phyloP scores from a whole-genome alignment of 2,888 invertebrate genomes.

The Cephonodes hylas region DNA sequence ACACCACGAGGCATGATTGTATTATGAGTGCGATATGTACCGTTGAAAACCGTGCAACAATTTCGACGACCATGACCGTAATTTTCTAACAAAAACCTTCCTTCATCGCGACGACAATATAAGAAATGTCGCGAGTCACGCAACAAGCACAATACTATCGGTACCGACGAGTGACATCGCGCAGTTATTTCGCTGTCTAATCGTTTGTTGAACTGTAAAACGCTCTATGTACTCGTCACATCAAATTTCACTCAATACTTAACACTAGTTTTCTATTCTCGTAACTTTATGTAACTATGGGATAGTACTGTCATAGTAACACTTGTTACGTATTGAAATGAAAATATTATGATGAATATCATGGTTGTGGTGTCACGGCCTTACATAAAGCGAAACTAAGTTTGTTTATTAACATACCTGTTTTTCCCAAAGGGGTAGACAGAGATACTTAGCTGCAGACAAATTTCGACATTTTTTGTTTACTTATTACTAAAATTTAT shows the following conservation, averaged over 20 bases:
- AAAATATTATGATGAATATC: not conserved
- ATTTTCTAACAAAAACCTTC: not conserved
- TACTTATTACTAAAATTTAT: too few relatives aligned
- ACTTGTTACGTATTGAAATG: not conserved
- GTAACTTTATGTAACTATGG: not conserved
- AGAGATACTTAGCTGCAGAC: too few relatives aligned
- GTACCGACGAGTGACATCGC: slow-evolving; percentile 28
- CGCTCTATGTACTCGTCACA: slow-evolving; percentile 29
- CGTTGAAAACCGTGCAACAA: too few relatives aligned
- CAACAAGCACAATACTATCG: slow-evolving; percentile 25
- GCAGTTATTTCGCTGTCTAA: slow-evolving; percentile 32
- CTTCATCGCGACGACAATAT: not conserved
- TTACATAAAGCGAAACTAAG: too few relatives aligned
- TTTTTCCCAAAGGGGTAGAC: too few relatives aligned
- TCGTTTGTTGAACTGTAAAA: slow-evolving; percentile 31
- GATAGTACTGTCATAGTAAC: not conserved
- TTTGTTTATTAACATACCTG: too few relatives aligned
- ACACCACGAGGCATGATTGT: too few relatives aligned
- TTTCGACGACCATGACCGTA: not conserved
- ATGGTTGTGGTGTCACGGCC: too few relatives aligned
- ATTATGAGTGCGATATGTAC: too few relatives aligned
- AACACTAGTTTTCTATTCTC: slow-evolving; percentile 21
- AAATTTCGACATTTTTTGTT: too few relatives aligned
- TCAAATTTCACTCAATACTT: slow-evolving; percentile 40
- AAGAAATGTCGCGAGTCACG: slow-evolving; percentile 24